Evolutionary conservation across 2,113 vertebrate genomes (phyloP), one percentile per base, ranked within the genome.

Genomic region (Dunckerocampus dactyliophorus): DNA sequence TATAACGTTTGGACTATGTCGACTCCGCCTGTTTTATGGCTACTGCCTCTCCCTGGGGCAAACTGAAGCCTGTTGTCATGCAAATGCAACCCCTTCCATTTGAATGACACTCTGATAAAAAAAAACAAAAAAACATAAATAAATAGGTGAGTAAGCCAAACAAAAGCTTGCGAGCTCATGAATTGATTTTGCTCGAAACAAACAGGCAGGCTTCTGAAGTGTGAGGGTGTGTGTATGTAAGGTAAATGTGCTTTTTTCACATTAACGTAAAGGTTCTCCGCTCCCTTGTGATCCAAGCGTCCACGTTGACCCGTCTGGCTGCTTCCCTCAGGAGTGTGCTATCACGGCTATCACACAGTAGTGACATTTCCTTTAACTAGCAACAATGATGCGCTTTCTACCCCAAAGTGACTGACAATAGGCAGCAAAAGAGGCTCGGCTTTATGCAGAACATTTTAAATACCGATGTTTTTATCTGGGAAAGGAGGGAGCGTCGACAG

Each of bases 81-180:
- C 93, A 97, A 99, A 98, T 98, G 91, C 86, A 94, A 92, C 92
- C 90, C 93, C 93, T 93, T 93, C 90, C 88, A 94, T 97, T 95
- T 94, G 93, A 96, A 97, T 96, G 93, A 92, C 94, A 96, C 94
- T 92, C 91, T 92, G 95, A 97, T 95, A 95, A 95, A 95, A 88
- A n/a, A 9, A 83, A 84, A 78, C 85, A 79, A 80, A 77, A 83
- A 81, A 79, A 78, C 20, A 47, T 17, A 64, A 62, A 67, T 62
- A 61, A 65, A 77, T 73, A 74, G 63, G 82, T 57, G 77, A 74
- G 67, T 53, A 63, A 24, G 20, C 47, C 21, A 76, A 71, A 82
- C 75, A 80, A 80, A 91, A 84, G 70, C 71, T 69, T 19, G 69
- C 82, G 83, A 89, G 85, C 64, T 90, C 91, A 7, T 51, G 22